Evolutionary conservation across 2,113 vertebrate species (phyloP), one percentile per base, ranked within the genome.

Genomic region (Cricetomys ansorgei): DNA sequence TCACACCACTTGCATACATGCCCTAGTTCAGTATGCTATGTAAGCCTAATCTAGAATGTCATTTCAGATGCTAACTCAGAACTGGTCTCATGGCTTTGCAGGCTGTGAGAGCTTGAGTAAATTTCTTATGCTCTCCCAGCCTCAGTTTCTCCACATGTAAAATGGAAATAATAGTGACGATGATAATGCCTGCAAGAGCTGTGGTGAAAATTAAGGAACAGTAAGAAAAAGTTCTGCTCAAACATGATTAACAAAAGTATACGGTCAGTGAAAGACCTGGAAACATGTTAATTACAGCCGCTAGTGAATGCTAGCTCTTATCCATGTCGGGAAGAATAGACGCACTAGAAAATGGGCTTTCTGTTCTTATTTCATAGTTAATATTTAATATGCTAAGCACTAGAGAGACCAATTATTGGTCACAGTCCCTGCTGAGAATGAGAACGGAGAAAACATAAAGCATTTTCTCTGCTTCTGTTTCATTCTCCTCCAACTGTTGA

Each of bases 371-470:
- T 73, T 91, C 55, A 43, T 96, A 23, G 25, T 93, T 93, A 88
- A 88, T 94, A 95, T 94, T 95, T 93, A 96, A 92, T 79, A 91
- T 65, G 85, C 64, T 73, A 80, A 91, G 53, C 80, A 88, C 70
- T 31, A 65, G 65, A 87, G 69, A 90, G 80, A 92, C 65, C 34
- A 76, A 48, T 67, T 80, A 23, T 87, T 90, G 94, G 72, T 40
- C 77, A 87, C 11, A 83, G 43, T 88, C 37, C n/a, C 94, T 96
- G 37, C 67, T 81, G 62, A 81, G 64, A 65, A 88, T 34, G 19
- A 48, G n/a, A 84, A 91, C 64, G 43, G 37, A 10, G 48, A 95
- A 79, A 48, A 76, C 55, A 72, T 4, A 45, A 50, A 76, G 7
- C 29, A 48, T 62, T 85, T 37, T 34, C 64, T 40, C 95, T 72